Evolutionary conservation across 2,888 invertebrate species (phyloP).

Genomic region (Arenicola marina): DNA sequence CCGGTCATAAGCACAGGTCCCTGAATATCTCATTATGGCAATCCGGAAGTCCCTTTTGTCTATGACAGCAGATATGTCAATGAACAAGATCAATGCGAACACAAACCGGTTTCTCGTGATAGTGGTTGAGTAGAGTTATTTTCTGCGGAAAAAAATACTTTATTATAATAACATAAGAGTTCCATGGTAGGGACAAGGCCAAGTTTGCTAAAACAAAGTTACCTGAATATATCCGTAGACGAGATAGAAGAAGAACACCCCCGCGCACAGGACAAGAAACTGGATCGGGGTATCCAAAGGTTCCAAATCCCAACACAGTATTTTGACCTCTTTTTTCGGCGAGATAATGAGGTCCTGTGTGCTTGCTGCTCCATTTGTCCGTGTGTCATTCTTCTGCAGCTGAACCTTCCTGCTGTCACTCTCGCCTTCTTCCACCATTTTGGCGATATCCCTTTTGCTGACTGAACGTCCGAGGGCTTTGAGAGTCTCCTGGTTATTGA

Average conservation of each 20-base stretch:
- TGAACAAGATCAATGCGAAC: no score
- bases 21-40: no score
- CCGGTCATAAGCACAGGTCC: no score
- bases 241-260: slow-evolving; percentile 85
- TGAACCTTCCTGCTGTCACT: no score
- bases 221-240: slow-evolving; percentile 84
- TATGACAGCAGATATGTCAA: neutral
- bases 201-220: slow-evolving; percentile 15
- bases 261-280: slow-evolving; percentile 76
- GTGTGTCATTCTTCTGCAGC: no score
- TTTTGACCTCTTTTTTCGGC: neutral
- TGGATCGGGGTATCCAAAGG: slow-evolving; percentile 61
- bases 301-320: neutral
- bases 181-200: neutral
- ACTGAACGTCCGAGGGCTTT: neutral
- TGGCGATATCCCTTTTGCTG: neutral
- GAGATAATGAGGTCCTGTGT: no score
- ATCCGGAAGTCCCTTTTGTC: no score
- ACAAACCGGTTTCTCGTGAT: no score
- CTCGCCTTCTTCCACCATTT: no score
- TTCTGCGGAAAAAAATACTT: neutral
- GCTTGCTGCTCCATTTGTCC: no score
- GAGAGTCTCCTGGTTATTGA: no score
- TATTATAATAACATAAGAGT: neutral
- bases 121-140: no score